A percentile compares a stretch with the other conserved stretches of the same genome.
Conservation (phyloP, 2,113 vertebrate genomes). For the Lepisosteus oculatus region DNA sequence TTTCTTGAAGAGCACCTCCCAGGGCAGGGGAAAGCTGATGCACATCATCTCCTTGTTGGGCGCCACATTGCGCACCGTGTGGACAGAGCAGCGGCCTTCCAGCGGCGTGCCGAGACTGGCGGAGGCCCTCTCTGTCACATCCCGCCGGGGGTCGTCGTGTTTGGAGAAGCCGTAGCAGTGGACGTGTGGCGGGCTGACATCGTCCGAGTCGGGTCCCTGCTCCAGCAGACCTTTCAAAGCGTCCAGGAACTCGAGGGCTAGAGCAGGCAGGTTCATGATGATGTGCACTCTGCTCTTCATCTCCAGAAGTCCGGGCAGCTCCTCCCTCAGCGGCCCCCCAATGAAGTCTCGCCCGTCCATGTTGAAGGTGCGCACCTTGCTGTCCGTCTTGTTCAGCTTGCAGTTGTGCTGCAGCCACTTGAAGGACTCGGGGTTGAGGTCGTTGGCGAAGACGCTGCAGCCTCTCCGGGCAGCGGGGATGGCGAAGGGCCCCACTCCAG, state of each 20-base stretch:
- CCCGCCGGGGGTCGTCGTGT: conserved; percentile 65
- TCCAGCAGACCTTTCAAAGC: conserved; percentile 74
- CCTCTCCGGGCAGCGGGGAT: conserved; percentile 80
- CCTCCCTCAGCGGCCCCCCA: conserved; percentile 72
- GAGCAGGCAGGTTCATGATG: conserved; percentile 91
- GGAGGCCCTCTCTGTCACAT: conserved; percentile 72
- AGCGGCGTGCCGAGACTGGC: conserved; percentile 66
- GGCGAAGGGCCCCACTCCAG: conserved; percentile 88
- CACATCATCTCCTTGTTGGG: conserved; percentile 97
- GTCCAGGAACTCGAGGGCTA: conserved; percentile 85
- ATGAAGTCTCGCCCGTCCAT: conserved; percentile 89
- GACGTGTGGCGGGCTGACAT: conserved; percentile 70
- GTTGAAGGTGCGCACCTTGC: conserved; percentile 75
- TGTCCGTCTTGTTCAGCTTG: conserved; percentile 84
- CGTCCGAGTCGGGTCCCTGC: conserved; percentile 18
- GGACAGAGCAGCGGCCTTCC: conserved; percentile 65
- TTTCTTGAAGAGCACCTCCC: conserved; percentile 68
- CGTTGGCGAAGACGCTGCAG: conserved; percentile 82
- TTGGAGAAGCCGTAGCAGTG: conserved; percentile 95
- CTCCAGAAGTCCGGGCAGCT: conserved; percentile 65
- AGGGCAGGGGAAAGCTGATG: conserved; percentile 79
- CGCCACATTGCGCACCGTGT: conserved; percentile 87
- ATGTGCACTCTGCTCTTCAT: conserved; percentile 66
- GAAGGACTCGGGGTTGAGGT: conserved; percentile 91
- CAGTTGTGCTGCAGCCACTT: conserved; percentile 89